A percentile compares a stretch with the other conserved stretches of the same genome.
phyloP scores from a whole-genome alignment of 2,797 vertebrate species.

The Gallinago solitaria region DNA sequence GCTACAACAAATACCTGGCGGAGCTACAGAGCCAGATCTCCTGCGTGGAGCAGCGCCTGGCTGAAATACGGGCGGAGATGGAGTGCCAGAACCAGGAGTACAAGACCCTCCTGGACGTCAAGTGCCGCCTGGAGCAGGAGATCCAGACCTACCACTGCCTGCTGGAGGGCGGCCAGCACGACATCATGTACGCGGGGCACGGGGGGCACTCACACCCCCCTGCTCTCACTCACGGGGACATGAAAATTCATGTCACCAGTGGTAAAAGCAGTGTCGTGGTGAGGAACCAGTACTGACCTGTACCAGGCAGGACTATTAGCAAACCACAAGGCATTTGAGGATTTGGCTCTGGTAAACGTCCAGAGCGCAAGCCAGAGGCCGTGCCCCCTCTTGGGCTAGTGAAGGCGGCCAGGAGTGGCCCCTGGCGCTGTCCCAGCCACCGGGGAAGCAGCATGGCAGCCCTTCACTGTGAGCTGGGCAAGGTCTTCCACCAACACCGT shows the following conservation, averaged over 20 bases:
- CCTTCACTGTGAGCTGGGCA: background rate
- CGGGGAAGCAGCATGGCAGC: background rate
- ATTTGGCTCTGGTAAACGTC: background rate
- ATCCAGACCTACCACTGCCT: constrained; percentile 90
- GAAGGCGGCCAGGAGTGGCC: background rate
- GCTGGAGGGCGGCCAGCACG: constrained; percentile 83
- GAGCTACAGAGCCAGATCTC: constrained; percentile 83
- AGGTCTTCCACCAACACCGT: background rate
- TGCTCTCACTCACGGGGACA: background rate
- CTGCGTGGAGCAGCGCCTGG: constrained; percentile 82
- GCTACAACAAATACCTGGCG: constrained; percentile 86
- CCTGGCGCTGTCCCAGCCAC: background rate
- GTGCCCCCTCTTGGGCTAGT: background rate
- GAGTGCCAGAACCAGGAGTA: constrained; percentile 88
- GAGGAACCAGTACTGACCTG: constrained; percentile 6
- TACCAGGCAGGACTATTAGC: background rate
- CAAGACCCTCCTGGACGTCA: constrained; percentile 86
- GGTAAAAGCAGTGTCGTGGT: background rate
- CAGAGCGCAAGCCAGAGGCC: background rate
- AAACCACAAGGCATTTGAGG: background rate
- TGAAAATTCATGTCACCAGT: fast-evolving
- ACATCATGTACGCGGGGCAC: constrained; percentile 40
- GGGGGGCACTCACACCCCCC: background rate
- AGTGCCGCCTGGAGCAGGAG: constrained; percentile 89
- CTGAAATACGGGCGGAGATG: constrained; percentile 78